These are phyloP conservation scores for Bolborhynchus lineola DNA, from an alignment of 2,113 vertebrate genomes.

Conservation along the genomic window DNA sequence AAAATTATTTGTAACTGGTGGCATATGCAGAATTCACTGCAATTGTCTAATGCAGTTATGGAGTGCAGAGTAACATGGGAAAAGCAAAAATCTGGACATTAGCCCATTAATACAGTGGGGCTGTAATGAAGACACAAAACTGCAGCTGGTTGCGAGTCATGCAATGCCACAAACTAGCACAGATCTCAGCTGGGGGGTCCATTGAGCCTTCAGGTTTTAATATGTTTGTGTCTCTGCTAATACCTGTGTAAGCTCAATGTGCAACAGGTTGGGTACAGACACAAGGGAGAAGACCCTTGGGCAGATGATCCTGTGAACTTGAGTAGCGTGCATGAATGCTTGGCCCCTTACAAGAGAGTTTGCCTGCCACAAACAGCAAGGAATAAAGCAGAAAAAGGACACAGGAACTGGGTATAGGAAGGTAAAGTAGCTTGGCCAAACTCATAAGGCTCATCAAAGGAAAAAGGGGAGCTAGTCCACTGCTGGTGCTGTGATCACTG, in stretches of 20 bases:
- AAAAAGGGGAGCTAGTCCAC: not conserved
- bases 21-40: not conserved
- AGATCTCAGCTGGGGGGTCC: not conserved
- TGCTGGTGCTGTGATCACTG: not conserved
- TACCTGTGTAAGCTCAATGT: rapidly evolving
- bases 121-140: not conserved
- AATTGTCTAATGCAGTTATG: not conserved
- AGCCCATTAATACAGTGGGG: not conserved
- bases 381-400: not conserved
- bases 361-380: not conserved
- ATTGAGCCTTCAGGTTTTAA: not conserved
- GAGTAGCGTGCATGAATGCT: rapidly evolving
- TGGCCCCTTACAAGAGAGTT: not conserved
- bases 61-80: not conserved
- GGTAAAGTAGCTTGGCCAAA: not conserved
- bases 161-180: not conserved
- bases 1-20: not conserved
- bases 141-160: rapidly evolving
- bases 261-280: rapidly evolving
- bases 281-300: rapidly evolving
- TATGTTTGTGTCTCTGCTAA: rapidly evolving
- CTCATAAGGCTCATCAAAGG: not conserved
- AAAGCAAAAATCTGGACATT: not conserved
- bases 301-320: not conserved
- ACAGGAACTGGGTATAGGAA: not conserved